These are phyloP conservation scores for Hirudinaria manillensis DNA, from an alignment of 2,888 invertebrate genomes.

Conservation along the genomic window DNA sequence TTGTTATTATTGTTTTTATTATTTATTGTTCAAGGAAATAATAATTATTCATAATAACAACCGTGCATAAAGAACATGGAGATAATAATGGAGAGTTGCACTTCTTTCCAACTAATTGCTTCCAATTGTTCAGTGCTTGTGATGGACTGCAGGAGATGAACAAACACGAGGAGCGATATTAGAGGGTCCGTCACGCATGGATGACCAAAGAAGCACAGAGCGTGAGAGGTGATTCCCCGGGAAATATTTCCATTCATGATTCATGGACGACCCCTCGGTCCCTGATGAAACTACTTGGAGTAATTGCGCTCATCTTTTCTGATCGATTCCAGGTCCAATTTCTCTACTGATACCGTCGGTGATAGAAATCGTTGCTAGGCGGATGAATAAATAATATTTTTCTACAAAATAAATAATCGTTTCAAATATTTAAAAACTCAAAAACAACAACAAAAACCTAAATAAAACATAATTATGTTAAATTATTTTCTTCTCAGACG, in stretches of 20 bases:
- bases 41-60: no score
- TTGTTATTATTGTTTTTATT: no score
- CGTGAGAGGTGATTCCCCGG: not conserved
- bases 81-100: no score
- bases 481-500: no score
- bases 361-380: not conserved
- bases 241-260: slow-evolving; percentile 8
- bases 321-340: not conserved
- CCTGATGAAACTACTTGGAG: not conserved
- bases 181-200: slow-evolving; percentile 5
- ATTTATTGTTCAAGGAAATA: no score
- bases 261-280: not conserved
- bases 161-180: not conserved
- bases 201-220: slow-evolving; percentile 2
- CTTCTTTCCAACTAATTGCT: slow-evolving; percentile 4
- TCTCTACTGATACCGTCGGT: not conserved
- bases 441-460: no score
- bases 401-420: not conserved
- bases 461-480: no score
- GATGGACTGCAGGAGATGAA: not conserved
- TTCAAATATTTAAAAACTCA: no score
- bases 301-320: not conserved
- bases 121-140: not conserved
- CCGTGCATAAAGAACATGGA: no score
- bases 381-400: no score